Percentiles rank a stretch among this genome's conserved stretches.
These are phyloP conservation scores for Pristiophorus japonicus DNA, from an alignment of 2,113 vertebrate species.

Conservation along the genomic window DNA sequence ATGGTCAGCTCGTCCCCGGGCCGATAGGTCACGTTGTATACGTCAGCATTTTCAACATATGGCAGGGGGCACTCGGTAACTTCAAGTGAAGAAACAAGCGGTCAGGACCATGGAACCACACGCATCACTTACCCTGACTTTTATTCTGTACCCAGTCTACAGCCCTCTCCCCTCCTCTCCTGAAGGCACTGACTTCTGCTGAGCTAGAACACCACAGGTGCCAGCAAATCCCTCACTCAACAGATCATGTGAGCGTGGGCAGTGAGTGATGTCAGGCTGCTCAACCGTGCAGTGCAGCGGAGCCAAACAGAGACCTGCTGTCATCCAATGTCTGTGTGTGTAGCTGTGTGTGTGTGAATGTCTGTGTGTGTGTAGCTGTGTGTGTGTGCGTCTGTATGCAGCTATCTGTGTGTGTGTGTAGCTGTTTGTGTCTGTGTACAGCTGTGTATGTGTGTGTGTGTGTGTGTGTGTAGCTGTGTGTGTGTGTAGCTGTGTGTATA, in stretches of 20 bases:
- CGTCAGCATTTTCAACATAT: constrained; percentile 69
- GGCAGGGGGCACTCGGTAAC: constrained; percentile 69
- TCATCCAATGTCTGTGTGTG: background rate
- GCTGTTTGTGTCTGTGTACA: too few species aligned
- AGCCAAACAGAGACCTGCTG: background rate
- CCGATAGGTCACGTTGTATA: constrained; percentile 72
- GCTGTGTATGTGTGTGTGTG: too few species aligned
- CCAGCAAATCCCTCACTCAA: background rate
- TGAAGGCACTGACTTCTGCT: background rate
- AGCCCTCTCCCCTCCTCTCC: background rate
- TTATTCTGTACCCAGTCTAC: background rate
- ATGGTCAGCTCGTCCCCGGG: constrained; percentile 66
- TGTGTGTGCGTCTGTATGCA: too few species aligned
- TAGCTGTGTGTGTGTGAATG: too few species aligned
- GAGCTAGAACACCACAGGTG: background rate
- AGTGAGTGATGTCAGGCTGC: background rate
- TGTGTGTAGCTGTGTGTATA: too few species aligned
- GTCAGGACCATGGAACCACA: background rate
- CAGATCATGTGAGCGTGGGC: background rate
- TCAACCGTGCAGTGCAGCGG: background rate
- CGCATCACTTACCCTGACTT: background rate
- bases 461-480: too few species aligned
- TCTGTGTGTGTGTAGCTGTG: too few species aligned
- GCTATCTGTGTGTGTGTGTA: too few species aligned
- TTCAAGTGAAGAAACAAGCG: background rate